Conservation (phyloP, 2,797 vertebrate genomes). For the Aotus griseimembra region DNA sequence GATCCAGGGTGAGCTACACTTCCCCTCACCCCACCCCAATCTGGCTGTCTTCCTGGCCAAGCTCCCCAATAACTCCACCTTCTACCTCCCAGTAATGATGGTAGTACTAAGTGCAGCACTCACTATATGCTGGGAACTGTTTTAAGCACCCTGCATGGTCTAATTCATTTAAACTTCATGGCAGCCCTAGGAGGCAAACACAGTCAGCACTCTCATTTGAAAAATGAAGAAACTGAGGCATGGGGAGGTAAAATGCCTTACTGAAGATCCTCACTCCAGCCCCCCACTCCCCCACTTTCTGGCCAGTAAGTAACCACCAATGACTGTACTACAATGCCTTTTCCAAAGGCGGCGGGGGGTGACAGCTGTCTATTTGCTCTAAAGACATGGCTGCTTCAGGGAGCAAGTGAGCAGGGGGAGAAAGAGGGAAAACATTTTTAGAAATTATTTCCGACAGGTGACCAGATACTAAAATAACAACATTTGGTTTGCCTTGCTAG, state of each 20-base stretch:
- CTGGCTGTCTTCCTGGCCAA: background rate
- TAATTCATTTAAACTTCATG: accelerated
- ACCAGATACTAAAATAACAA: constrained; percentile 68
- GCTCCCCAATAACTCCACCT: background rate
- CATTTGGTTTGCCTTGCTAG: constrained; percentile 49
- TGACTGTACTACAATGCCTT: accelerated
- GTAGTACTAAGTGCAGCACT: background rate
- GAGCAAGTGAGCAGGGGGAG: background rate
- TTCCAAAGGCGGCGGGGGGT: background rate
- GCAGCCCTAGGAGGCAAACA: background rate
- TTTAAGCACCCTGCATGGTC: background rate
- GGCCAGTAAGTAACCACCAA: background rate
- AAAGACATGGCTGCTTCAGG: background rate
- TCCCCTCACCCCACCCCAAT: no score
- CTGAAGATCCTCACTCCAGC: background rate
- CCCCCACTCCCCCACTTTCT: accelerated
- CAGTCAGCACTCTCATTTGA: background rate
- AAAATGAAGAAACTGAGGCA: background rate
- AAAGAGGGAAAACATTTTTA: background rate
- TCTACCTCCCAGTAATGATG: background rate
- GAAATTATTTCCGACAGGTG: constrained; percentile 68
- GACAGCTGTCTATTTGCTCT: background rate
- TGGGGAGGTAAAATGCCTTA: background rate
- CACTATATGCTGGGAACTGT: accelerated
- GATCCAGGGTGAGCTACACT: background rate